Conservation (phyloP, 35 echinoderm and acorn worm species). For the Ophioderma brevispina region DNA sequence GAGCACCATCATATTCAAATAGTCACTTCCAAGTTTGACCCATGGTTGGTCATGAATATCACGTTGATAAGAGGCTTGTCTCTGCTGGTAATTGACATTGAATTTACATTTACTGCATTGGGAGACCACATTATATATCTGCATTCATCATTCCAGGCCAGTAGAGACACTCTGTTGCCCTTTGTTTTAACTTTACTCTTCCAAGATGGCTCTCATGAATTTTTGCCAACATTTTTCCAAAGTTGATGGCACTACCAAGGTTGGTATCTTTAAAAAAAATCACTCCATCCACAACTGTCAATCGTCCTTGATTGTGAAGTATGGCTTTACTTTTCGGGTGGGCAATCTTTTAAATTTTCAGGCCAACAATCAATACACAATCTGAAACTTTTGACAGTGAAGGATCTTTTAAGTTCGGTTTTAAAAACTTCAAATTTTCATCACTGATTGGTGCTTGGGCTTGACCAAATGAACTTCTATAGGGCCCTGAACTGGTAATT, state of each 20-base stretch:
- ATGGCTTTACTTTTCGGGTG: neutral
- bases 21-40: constrained; percentile 56
- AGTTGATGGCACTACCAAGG: constrained; percentile 13
- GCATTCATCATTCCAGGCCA: constrained; percentile 48
- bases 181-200: constrained; percentile 30
- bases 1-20: constrained; percentile 36
- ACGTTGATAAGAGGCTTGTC: constrained; percentile 35
- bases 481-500: neutral
- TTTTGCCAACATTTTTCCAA: constrained; percentile 19
- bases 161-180: constrained; percentile 67
- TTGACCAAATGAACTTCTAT: neutral
- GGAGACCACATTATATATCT: constrained; percentile 25
- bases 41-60: constrained; percentile 44
- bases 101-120: constrained; percentile 50
- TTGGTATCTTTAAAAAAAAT: constrained; percentile 38
- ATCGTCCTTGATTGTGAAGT: constrained; percentile 45
- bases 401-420: constrained; percentile 44
- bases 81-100: constrained; percentile 28
- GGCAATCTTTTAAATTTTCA: constrained; percentile 11
- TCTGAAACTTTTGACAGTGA: constrained; percentile 9
- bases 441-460: neutral
- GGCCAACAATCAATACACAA: constrained; percentile 26
- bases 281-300: constrained; percentile 34
- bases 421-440: constrained; percentile 50
- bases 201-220: constrained; percentile 33